phyloP scores from a whole-genome alignment of 1,140 invertebrate genomes.

The Ditylenchus dipsaci region DNA sequence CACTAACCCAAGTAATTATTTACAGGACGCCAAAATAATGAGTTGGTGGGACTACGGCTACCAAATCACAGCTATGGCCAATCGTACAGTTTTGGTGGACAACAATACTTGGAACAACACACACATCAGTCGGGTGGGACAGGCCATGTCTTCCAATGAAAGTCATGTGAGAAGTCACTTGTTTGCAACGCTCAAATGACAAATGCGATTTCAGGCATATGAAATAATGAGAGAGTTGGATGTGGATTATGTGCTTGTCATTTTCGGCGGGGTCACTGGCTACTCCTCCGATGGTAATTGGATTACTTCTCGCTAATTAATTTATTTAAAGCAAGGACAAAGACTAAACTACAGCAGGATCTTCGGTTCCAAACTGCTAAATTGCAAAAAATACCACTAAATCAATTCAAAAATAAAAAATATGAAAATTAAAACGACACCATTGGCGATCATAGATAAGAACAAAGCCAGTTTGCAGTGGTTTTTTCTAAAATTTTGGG shows the following conservation, averaged over 20 bases:
- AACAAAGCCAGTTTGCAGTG: too few relatives aligned
- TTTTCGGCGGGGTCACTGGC: conserved; percentile 96
- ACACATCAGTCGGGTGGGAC: conserved; percentile 84
- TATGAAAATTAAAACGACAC: too few relatives aligned
- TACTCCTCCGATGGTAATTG: conserved; percentile 82
- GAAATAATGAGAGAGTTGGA: conserved; percentile 92
- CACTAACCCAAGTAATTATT: neutral
- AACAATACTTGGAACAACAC: conserved; percentile 99
- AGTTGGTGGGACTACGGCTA: conserved; percentile 64
- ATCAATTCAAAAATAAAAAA: too few relatives aligned
- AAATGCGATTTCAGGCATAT: conserved; percentile 67
- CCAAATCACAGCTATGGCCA: conserved; percentile 78
- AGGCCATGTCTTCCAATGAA: conserved; percentile 99
- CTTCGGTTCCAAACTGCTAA: neutral
- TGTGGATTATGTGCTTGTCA: conserved; percentile 92
- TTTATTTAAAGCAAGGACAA: too few relatives aligned
- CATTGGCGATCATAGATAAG: too few relatives aligned
- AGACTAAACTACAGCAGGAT: too few relatives aligned
- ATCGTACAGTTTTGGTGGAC: conserved; percentile 67
- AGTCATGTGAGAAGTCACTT: conserved; percentile 64
- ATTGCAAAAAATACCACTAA: too few relatives aligned
- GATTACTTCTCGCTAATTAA: too few relatives aligned
- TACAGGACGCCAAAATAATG: conserved; percentile 69
- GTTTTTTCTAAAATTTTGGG: too few relatives aligned
- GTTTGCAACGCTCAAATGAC: too few relatives aligned